These are phyloP conservation scores for Sinelater perroti DNA, from an alignment of 2,888 invertebrate genomes.

Conservation along the genomic window DNA sequence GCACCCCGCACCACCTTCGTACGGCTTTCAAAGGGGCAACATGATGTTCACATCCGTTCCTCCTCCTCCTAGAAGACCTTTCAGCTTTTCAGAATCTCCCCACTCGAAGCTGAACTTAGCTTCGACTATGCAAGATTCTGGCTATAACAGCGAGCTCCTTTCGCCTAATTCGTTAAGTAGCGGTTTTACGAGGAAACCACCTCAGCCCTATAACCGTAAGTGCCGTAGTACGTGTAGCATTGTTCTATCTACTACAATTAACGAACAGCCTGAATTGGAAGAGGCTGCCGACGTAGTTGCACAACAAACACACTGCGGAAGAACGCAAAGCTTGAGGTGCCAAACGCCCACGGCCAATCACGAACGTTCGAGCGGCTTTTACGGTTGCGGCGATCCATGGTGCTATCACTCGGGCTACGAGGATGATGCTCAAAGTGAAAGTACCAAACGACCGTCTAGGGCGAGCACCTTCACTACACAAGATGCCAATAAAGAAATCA, in stretches of 20 bases:
- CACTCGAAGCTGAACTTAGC: conserved; percentile 8
- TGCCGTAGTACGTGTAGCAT: conserved; percentile 77
- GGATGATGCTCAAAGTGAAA: conserved; percentile 58
- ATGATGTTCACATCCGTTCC: conserved; percentile 65
- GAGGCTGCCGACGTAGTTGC: conserved; percentile 36
- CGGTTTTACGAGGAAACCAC: conserved; percentile 51
- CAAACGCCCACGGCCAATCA: conserved; percentile 56
- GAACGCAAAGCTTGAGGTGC: conserved; percentile 60
- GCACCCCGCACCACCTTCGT: conserved; percentile 43
- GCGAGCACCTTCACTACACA: conserved; percentile 54
- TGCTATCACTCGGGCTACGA: conserved; percentile 56
- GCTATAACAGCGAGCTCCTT: conserved; percentile 66
- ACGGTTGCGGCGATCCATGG: conserved; percentile 62
- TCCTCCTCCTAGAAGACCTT: conserved; percentile 48
- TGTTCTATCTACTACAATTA: conserved; percentile 65
- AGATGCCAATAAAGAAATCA: conserved; percentile 55
- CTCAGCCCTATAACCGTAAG: conserved; percentile 60
- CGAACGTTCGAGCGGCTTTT: conserved; percentile 47
- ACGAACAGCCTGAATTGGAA: conserved; percentile 53
- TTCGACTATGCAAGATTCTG: conserved; percentile 46
- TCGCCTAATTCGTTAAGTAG: conserved; percentile 58
- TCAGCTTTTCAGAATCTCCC: conserved; percentile 19
- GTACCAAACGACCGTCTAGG: conserved; percentile 53
- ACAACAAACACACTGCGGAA: conserved; percentile 48
- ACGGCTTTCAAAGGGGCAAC: conserved; percentile 64